Percentiles rank a stretch among this genome's conserved stretches.
Evolutionary conservation across 2,113 vertebrate genomes (phyloP).

Genomic region (Ia io): DNA sequence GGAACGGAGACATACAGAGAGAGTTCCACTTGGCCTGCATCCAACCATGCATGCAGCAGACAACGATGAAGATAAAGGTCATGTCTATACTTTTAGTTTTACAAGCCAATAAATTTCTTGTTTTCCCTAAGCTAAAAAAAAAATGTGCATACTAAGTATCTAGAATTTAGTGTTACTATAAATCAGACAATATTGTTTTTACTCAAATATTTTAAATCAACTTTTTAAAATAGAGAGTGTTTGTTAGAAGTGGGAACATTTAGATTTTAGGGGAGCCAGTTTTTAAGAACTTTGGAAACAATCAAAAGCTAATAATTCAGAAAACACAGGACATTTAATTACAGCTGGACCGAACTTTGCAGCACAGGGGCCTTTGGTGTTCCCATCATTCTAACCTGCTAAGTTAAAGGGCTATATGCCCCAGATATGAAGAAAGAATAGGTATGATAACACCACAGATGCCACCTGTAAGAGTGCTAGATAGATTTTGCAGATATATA

Average conservation of each 20-base stretch:
- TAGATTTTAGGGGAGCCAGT: neutral
- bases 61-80: neutral
- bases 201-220: neutral
- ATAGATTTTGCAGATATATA: neutral
- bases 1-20: neutral
- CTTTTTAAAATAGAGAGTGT: neutral
- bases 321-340: neutral
- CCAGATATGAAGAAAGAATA: neutral
- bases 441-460: rapidly evolving
- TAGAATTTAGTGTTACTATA: neutral
- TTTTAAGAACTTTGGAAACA: neutral
- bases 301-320: neutral
- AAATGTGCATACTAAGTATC: neutral
- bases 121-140: neutral
- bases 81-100: neutral
- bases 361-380: neutral
- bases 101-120: neutral
- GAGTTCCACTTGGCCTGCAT: neutral
- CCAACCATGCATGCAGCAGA: neutral
- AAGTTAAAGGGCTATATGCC: neutral
- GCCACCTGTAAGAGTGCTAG: neutral
- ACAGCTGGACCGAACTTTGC: neutral
- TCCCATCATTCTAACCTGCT: neutral
- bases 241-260: neutral
- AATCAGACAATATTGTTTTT: neutral